Evolutionary conservation across 2,113 vertebrate genomes (phyloP).

Genomic region (Herpailurus yagouaroundi): DNA sequence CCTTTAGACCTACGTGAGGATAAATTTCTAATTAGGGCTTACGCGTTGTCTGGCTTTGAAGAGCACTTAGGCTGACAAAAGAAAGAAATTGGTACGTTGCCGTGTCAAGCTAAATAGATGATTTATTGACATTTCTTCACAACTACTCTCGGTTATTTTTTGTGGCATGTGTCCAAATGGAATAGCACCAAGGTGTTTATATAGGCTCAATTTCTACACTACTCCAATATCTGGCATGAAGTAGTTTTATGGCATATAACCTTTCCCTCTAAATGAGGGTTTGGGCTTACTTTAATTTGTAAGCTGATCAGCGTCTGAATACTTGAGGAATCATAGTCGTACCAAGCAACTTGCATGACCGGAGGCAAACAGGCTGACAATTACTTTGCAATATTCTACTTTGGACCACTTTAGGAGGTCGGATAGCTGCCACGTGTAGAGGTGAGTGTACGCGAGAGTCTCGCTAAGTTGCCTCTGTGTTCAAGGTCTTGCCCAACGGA

Average conservation of each 20-base stretch:
- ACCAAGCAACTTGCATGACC: background rate
- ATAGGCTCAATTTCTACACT: slow-evolving; percentile 68
- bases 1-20: slow-evolving; percentile 9
- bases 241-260: slow-evolving; percentile 59
- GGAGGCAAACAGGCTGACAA: background rate
- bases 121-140: slow-evolving; percentile 77
- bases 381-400: background rate
- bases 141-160: slow-evolving; percentile 72
- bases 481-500: background rate
- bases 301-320: slow-evolving; percentile 51
- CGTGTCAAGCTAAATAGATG: slow-evolving; percentile 74
- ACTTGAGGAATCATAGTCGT: background rate
- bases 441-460: background rate
- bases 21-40: slow-evolving; percentile 65
- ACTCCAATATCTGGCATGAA: slow-evolving; percentile 61
- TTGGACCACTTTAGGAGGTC: background rate
- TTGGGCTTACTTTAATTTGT: slow-evolving; percentile 54
- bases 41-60: slow-evolving; percentile 70
- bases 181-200: slow-evolving; percentile 68
- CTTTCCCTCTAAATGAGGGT: slow-evolving; percentile 51
- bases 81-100: slow-evolving; percentile 72
- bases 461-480: background rate
- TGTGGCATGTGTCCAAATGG: slow-evolving; percentile 74
- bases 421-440: background rate
- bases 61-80: slow-evolving; percentile 75